Evolutionary conservation across 2,113 vertebrate genomes (phyloP).

Genomic region (Scomber colias): DNA sequence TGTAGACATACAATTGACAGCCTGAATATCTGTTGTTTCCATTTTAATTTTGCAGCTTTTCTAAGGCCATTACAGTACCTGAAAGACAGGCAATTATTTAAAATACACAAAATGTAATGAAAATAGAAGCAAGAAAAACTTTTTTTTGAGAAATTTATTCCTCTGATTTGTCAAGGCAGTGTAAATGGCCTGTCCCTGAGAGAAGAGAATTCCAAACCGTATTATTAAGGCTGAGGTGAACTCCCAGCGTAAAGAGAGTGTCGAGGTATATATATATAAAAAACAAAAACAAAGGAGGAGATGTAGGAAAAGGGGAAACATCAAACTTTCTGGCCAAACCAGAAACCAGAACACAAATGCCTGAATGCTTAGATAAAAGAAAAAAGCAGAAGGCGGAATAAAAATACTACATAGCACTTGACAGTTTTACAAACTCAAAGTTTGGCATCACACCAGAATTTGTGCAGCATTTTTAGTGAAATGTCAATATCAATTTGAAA

Average conservation of each 20-base stretch:
- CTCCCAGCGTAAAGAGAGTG: slow-evolving; percentile 19
- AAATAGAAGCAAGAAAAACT: slow-evolving; percentile 2
- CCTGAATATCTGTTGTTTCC: too few species aligned
- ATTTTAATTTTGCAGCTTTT: too few species aligned
- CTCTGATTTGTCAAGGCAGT: slow-evolving; percentile 46
- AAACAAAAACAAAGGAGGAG: not conserved
- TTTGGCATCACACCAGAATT: not conserved
- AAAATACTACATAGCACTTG: too few species aligned
- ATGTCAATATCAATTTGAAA: not conserved
- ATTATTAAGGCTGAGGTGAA: slow-evolving; percentile 33
- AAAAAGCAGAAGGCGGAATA: not conserved
- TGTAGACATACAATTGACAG: too few species aligned
- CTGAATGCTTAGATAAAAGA: not conserved
- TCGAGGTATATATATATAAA: slow-evolving; percentile 32
- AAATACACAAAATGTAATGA: not conserved
- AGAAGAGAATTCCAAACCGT: slow-evolving; percentile 24
- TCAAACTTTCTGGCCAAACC: not conserved
- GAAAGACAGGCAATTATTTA: not conserved
- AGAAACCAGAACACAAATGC: slow-evolving; percentile 10
- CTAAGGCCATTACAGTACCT: too few species aligned
- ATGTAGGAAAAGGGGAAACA: not conserved
- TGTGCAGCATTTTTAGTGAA: slow-evolving; percentile 3
- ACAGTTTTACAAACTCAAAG: slow-evolving; percentile 9
- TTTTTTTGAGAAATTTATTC: slow-evolving; percentile 47
- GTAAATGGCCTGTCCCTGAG: slow-evolving; percentile 48